Evolutionary conservation across 2,888 invertebrate species (phyloP), one percentile per base, ranked within the genome.

Genomic region (Physocephala rufipes): DNA sequence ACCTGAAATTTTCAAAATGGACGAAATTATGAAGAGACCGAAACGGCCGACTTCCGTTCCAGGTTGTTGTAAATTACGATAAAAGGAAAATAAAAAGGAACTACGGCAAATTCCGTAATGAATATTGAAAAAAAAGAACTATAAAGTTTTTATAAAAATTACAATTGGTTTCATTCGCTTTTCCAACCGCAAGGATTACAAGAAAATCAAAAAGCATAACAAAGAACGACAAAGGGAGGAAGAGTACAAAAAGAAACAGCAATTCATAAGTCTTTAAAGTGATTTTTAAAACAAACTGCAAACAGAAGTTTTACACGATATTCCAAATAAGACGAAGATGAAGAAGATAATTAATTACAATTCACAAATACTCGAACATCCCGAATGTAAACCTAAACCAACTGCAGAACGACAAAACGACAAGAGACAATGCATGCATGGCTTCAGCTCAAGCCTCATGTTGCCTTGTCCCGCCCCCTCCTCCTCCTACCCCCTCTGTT

Each of bases 341-440:
- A n/a, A n/a, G n/a, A n/a, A 64, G 49, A 24, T 26, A 66, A 55
- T 65, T 49, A 49, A 66, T 63, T 49, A 51, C 62, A 47, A 26
- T 9, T 58, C 65, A 2, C 26, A 21, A n/a, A 30, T n/a, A 49
- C 15, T 47, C 47, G 55, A 19, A 49, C 13, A 49, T 16, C 5
- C 19, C 12, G 13, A 51, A 51, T n/a, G 16, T n/a, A 15, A 49
- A 49, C 12, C 15, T n/a, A 7, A 49, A 49, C 49, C 49, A 49
- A 3, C 7, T 12, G 7, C 26, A 61, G 9, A 19, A 4, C 59
- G 28, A 36, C 15, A 65, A 65, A 43, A 61, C 49, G 49, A 53
- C 66, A 71, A 69, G 70, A n/a, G 68, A 45, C 67, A 74, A 71
- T 51, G 59, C 71, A 76, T 73, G 74, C 73, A n/a, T n/a, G n/a